Evolutionary conservation across 2,113 vertebrate genomes (phyloP).

Genomic region (Pelusios castaneus): DNA sequence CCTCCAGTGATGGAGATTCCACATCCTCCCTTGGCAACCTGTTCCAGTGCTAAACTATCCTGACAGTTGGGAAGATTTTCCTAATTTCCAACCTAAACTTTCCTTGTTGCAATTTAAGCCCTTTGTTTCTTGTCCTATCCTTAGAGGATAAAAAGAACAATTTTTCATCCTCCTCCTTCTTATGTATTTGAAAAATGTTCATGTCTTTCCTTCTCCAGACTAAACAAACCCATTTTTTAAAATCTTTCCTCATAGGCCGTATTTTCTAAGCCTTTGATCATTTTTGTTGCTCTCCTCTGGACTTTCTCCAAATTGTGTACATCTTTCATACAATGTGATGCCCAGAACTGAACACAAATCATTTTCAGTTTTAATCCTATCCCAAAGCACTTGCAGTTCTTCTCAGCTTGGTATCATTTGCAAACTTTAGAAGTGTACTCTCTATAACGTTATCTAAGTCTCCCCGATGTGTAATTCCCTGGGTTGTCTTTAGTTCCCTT

Average conservation of each 20-base stretch:
- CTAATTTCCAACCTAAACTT: neutral
- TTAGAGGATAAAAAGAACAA: neutral
- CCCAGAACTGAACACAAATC: neutral
- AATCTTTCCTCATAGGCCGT: neutral
- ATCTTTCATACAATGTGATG: neutral
- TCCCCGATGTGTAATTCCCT: no score
- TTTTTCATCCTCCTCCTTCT: neutral
- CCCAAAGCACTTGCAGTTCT: neutral
- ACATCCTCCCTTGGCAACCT: neutral
- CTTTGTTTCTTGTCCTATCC: neutral
- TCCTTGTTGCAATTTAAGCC: neutral
- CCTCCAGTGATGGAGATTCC: neutral
- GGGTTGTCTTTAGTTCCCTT: no score
- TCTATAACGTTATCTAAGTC: neutral
- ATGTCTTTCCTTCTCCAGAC: neutral
- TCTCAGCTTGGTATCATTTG: neutral
- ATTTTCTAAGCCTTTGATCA: neutral
- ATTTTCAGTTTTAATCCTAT: no score
- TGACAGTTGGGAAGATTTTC: neutral
- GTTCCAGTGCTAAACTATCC: neutral
- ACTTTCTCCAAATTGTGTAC: neutral
- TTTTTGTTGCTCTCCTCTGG: neutral
- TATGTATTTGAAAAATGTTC: neutral
- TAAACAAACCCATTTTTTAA: neutral
- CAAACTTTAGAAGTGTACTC: neutral